phyloP scores from a whole-genome alignment of 2,797 vertebrate species.

The Triplophysa yarkandensis region DNA sequence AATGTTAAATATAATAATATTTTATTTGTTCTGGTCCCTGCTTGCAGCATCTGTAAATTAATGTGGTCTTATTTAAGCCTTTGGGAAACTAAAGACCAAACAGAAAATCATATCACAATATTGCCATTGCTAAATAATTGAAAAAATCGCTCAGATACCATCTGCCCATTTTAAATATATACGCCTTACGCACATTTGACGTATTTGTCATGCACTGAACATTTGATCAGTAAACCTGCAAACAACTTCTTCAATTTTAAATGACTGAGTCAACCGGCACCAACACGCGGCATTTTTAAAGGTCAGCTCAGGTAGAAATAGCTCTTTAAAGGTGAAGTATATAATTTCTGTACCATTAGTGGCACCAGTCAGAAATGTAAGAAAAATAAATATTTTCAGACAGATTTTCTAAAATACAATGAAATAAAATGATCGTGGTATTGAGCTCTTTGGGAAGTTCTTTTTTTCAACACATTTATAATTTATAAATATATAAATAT shows the following conservation, averaged over 20 bases:
- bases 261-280: neutral
- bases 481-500: neutral
- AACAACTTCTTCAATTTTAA: neutral
- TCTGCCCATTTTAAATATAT: neutral
- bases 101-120: neutral
- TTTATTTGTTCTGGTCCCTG: no score
- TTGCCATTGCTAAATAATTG: neutral
- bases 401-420: neutral
- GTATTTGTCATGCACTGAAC: neutral
- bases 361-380: conserved; percentile 2
- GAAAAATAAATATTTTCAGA: neutral
- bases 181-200: neutral
- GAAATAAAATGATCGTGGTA: neutral
- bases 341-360: conserved; percentile 10
- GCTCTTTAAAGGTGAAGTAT: conserved; percentile 2
- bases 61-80: no score
- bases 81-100: neutral
- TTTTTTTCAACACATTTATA: no score
- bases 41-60: no score
- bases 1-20: no score
- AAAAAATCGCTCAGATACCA: neutral
- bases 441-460: neutral
- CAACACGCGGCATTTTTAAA: neutral
- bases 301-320: neutral
- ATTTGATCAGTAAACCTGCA: neutral